These are phyloP conservation scores for Dendrocincla tyrannina DNA, from an alignment of 2,797 vertebrate genomes.

Conservation along the genomic window DNA sequence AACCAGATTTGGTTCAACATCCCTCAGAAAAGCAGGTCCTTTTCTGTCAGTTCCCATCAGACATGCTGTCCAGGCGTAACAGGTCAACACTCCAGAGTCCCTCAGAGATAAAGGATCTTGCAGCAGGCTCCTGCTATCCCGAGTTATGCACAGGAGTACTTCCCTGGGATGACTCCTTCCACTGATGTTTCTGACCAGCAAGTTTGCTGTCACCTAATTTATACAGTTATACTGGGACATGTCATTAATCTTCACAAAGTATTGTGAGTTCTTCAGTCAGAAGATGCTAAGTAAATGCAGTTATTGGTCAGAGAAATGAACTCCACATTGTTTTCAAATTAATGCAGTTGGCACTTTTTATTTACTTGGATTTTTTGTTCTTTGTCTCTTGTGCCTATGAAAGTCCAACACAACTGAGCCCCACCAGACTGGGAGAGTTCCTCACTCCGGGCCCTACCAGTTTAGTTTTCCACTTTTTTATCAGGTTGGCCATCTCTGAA, in stretches of 20 bases:
- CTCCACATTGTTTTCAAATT: neutral
- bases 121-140: neutral
- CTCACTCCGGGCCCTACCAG: neutral
- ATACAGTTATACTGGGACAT: neutral
- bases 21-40: neutral
- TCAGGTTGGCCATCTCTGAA: neutral
- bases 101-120: neutral
- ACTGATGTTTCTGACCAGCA: neutral
- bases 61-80: neutral
- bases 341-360: neutral
- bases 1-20: neutral
- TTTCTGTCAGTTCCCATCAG: neutral
- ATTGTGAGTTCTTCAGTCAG: neutral
- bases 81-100: accelerated
- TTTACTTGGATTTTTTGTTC: neutral
- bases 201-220: neutral
- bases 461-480: neutral
- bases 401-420: neutral
- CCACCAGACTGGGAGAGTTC: neutral
- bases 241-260: neutral
- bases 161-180: neutral
- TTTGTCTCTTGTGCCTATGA: neutral
- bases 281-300: neutral
- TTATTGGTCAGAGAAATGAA: neutral
- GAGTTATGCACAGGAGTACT: neutral